Percentiles rank a stretch among this genome's conserved stretches.
These are phyloP conservation scores for Nesometra sesokonis DNA, from an alignment of 35 echinoderm and acorn worm species.

Conservation along the genomic window DNA sequence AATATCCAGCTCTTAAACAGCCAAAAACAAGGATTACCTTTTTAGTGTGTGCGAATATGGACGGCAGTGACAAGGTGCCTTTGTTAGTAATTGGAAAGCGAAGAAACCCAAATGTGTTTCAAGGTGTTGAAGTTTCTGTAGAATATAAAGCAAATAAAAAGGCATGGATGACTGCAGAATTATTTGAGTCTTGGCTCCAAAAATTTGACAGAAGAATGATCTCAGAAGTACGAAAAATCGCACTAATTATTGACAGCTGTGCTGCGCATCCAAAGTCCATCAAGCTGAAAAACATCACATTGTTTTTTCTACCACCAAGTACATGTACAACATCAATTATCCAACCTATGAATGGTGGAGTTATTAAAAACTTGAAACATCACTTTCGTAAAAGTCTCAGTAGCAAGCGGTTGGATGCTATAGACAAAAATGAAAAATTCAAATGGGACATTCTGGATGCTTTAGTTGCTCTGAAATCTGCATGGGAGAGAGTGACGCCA, in stretches of 20 bases:
- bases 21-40: not conserved
- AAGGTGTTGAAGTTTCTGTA: slow-evolving; percentile 23
- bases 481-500: slow-evolving; percentile 14
- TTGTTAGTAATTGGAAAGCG: slow-evolving; percentile 25
- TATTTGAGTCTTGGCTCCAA: slow-evolving; percentile 24
- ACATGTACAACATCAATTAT: slow-evolving; percentile 16
- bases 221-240: not conserved
- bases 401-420: not conserved
- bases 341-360: slow-evolving; percentile 24
- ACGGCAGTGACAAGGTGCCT: slow-evolving; percentile 20
- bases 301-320: slow-evolving; percentile 28
- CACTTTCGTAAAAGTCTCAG: slow-evolving; percentile 14
- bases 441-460: slow-evolving; percentile 39
- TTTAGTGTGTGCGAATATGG: slow-evolving; percentile 31
- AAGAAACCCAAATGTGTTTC: slow-evolving; percentile 20
- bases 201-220: slow-evolving; percentile 5
- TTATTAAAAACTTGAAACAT: slow-evolving; percentile 16
- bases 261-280: not conserved
- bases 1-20: not conserved
- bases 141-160: slow-evolving; percentile 25
- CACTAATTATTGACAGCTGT: slow-evolving; percentile 18
- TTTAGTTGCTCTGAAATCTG: slow-evolving; percentile 12
- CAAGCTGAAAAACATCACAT: slow-evolving; percentile 10
- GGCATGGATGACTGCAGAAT: slow-evolving; percentile 25
- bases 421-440: not conserved